Evolutionary conservation across 2,888 invertebrate species (phyloP), one percentile per base, ranked within the genome.

Genomic region (Gordius sp.): DNA sequence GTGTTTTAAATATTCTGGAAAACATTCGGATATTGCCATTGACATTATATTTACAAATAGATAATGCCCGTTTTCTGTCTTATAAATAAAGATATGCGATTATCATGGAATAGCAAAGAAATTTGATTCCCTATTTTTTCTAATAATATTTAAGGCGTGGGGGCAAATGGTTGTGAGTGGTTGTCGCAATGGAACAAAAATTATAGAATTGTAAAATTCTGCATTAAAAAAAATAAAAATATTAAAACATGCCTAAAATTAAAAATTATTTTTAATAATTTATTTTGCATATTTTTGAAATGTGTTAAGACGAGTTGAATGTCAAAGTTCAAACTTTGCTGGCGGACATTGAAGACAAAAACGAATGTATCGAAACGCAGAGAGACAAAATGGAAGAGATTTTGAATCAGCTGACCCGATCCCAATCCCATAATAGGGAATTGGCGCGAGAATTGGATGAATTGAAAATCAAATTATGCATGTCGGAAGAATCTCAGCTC

Each of bases 281-380:
- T 33, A 13, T 13, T n/a, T 33, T 33, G 8, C 8, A 13, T 8
- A 33, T 13, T 33, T 8, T 33, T 33, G n/a, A 13, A n/a, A 13
- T 33, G 39, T 33, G 39, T 33, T 26, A 8, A 54, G 55, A 54
- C 20, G 55, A 54, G 2, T 27, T 24, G 27, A 54, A 54, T 54
- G 26, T 4, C 16, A 54, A 54, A 28, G 28, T 54, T 27, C 26
- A 54, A 54, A 54, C 4, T 24, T 27, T 54, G 27, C 20, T 54
- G 27, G 13, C 4, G 2, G 55, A 54, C 2, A 25, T 54, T 16
- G 55, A 54, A 28, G 23, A 8, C 25, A 24, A 27, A 26, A 16
- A 25, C 27, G 27, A 54, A 4, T 16, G 24, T 8, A 27, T 20
- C 8, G 55, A 24, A 54, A 4, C 25, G 16, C 55, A 54, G 27